phyloP scores from a whole-genome alignment of 2,113 vertebrate genomes.

The human (Homo sapiens) region DNA sequence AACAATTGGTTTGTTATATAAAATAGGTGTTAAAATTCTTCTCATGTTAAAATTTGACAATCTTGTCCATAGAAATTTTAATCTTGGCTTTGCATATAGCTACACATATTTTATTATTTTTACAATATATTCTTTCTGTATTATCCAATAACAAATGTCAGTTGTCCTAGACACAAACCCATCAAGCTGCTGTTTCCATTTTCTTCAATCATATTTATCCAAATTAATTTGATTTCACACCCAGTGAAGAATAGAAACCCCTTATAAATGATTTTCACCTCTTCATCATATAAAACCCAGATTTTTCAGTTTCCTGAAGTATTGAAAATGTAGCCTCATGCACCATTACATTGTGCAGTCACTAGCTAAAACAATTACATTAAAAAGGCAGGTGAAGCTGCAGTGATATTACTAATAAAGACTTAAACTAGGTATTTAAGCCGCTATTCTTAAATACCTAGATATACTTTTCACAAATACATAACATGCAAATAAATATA shows the following conservation, averaged over 20 bases:
- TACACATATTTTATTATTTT: conserved; percentile 55
- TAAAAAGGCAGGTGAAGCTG: not conserved
- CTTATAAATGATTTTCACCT: conserved; percentile 14
- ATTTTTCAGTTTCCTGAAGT: conserved; percentile 16
- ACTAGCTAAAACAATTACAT: not conserved
- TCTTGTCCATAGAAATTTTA: conserved; percentile 26
- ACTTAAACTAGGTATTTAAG: not conserved
- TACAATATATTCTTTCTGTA: conserved; percentile 51
- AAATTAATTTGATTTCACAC: conserved; percentile 64
- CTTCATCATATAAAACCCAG: not conserved
- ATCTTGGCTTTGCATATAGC: conserved; percentile 45
- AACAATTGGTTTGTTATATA: conserved; percentile 27
- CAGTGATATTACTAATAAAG: not conserved
- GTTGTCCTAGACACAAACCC: conserved; percentile 50
- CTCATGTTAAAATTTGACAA: conserved; percentile 13
- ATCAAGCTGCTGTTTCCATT: conserved; percentile 43
- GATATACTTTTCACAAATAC: not conserved
- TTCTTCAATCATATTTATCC: conserved; percentile 53
- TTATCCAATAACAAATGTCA: conserved; percentile 43
- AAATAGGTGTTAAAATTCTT: conserved; percentile 51
- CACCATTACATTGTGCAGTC: not conserved
- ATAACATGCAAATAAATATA: not conserved
- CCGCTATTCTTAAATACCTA: not conserved
- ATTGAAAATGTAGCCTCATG: conserved; percentile 7
- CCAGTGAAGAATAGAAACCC: conserved; percentile 30